These are phyloP conservation scores for Tribolium castaneum DNA, from an alignment of 1,140 invertebrate genomes.

Conservation along the genomic window DNA sequence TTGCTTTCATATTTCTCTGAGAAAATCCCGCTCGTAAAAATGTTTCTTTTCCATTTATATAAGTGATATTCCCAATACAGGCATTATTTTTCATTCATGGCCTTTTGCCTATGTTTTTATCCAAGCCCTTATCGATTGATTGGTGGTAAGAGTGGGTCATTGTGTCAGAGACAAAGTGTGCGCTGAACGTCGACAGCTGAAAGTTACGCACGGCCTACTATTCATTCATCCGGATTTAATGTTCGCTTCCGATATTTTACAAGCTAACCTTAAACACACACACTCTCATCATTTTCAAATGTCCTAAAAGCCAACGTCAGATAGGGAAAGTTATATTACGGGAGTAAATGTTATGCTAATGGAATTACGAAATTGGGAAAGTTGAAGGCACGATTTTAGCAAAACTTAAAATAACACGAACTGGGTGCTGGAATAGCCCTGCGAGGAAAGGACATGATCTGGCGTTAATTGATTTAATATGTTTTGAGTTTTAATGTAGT, in stretches of 20 bases:
- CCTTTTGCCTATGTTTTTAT: conserved; percentile 16
- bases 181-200: conserved; percentile 44
- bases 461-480: too few species aligned
- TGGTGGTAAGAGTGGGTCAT: conserved; percentile 33
- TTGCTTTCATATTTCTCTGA: not conserved
- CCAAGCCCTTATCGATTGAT: conserved; percentile 26
- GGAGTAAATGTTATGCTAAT: conserved; percentile 12
- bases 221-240: conserved; percentile 43
- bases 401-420: conserved; percentile 15
- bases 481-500: too few species aligned
- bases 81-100: conserved; percentile 26
- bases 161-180: conserved; percentile 45
- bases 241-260: conserved; percentile 42
- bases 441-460: not conserved
- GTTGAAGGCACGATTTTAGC: not conserved
- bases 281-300: conserved; percentile 13
- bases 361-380: conserved; percentile 29
- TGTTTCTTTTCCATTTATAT: conserved; percentile 33
- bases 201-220: conserved; percentile 46
- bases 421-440: too few species aligned
- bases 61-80: conserved; percentile 12
- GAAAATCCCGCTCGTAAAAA: conserved; percentile 8
- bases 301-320: conserved; percentile 12
- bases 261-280: not conserved
- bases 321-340: conserved; percentile 27